Evolutionary conservation across 2,113 vertebrate species (phyloP), one percentile per base, ranked within the genome.

Genomic region (Barbus barbus): DNA sequence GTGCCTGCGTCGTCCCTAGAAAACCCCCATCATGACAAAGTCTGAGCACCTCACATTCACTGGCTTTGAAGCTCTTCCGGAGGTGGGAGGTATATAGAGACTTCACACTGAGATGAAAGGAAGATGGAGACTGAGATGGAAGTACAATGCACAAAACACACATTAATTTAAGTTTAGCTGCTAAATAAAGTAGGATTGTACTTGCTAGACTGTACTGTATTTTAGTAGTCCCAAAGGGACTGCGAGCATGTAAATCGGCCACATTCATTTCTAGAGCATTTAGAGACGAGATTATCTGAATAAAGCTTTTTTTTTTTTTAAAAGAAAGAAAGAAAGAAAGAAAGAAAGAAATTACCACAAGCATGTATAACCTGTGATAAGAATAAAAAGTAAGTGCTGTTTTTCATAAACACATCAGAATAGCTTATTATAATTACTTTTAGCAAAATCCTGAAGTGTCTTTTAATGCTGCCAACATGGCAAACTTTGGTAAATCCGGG

Each of bases 81-180:
- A 51, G 72, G 44, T 1, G 13, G 56, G 77, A 79, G 56, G 56
- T 67, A 11, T 60, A 63, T 18, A 9, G 78, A 80, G 78, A 80
- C 38, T 46, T 80, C 78, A 65, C 41, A 22, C 60, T 7, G 60
- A 80, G 78, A 84, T 77, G 22, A 84, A 84, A 84, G 26, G 58
- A 65, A 83, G 58, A 61, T 48, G 38, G 20, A 65, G 7, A 75
- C 38, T 28, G 20, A 53, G 46, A 48, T 44, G 77, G 36, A 79
- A 79, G 46, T 6, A 67, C 36, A 65, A 38, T 79, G 33, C n/a
- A 26, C 56, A 60, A 61, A 61, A 16, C 20, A 63, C 33, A 26
- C 56, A 38, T 61, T 61, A 1, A 41, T 78, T 56, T 26, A 26
- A 41, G 33, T 33, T 41, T 38, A 60, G 76, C 33, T 26, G 56